Evolutionary conservation across 2,113 vertebrate species (phyloP).

Genomic region (Scortum barcoo): DNA sequence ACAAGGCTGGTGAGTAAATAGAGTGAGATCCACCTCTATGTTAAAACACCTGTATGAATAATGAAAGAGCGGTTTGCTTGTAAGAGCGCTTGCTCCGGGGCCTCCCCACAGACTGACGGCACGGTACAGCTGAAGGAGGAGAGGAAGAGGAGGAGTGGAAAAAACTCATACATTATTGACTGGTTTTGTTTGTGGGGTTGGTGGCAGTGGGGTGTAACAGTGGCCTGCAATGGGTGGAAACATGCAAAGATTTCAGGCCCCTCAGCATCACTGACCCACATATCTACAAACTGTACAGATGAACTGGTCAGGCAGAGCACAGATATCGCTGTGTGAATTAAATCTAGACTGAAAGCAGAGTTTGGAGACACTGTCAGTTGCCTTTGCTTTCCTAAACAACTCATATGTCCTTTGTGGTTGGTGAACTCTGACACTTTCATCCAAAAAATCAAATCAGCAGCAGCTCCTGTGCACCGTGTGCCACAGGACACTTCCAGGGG

Average conservation of each 20-base stretch:
- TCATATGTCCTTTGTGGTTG: background rate
- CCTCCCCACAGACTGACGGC: slow-evolving; percentile 61
- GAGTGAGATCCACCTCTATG: slow-evolving; percentile 52
- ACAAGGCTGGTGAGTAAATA: slow-evolving; percentile 47
- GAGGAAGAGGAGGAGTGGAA: slow-evolving; percentile 46
- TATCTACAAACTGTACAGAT: slow-evolving; percentile 3
- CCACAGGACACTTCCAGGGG: slow-evolving; percentile 27
- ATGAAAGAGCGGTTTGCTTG: slow-evolving; percentile 74
- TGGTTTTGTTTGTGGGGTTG: slow-evolving; percentile 60
- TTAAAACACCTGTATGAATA: slow-evolving; percentile 77
- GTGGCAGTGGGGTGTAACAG: slow-evolving; percentile 36
- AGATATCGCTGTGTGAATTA: background rate
- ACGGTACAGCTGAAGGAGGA: slow-evolving; percentile 31
- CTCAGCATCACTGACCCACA: slow-evolving; percentile 42
- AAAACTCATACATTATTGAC: slow-evolving; percentile 81
- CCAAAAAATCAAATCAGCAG: slow-evolving; percentile 21
- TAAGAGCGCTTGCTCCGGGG: slow-evolving; percentile 61
- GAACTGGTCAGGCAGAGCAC: slow-evolving; percentile 25
- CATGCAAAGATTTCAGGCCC: slow-evolving; percentile 33
- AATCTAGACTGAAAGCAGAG: slow-evolving; percentile 13
- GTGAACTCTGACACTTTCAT: slow-evolving; percentile 3
- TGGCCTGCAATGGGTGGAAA: slow-evolving; percentile 37
- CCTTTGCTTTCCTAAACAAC: background rate
- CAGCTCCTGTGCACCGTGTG: slow-evolving; percentile 1
- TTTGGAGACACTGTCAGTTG: slow-evolving; percentile 6